Evolutionary conservation across 2,888 invertebrate genomes (phyloP), one percentile per base, ranked within the genome.

Genomic region (Conus canariensis): DNA sequence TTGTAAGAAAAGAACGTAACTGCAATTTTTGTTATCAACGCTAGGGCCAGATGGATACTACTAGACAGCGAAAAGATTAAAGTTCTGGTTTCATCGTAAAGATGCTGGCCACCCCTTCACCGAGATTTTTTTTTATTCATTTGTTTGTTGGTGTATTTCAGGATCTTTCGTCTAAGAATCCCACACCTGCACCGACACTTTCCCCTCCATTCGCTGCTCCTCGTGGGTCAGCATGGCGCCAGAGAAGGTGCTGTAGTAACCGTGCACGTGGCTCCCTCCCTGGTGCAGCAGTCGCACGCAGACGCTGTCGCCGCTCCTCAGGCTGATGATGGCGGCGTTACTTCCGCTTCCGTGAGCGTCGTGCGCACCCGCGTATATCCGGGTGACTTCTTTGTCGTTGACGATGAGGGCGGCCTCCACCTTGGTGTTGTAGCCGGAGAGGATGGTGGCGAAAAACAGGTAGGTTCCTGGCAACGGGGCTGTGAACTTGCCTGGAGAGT

Each of bases 341-440:
- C 92, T 93, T 90, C 93, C 92, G 90, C 92, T 92, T 88, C 93
- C 93, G 90, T 93, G 93, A 16, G 93, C 93, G 90, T 93, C 92
- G 56, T 93, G 93, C 64, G 93, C 93, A 16, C 93, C 93, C 0
- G 93, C 92, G 88, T 93, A 93, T 85, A 93, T 92, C 80, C 93
- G 91, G 87, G 92, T 91, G 16, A 93, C 92, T 90, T 93, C 93
- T 58, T 92, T 93, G 89, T 92, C 92, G 85, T 93, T 93, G 87
- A 92, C 90, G 45, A 93, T 92, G 82, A 93, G 82, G 64, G 92
- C 93, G 1, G 93, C 91, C 88, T 93, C 93, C 10, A 93, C 92
- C 89, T 93, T 93, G 30, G 91, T 92, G 85, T 93, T 93, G 88
- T 92, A 93, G 70, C 92, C 93, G 16, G 93, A 93, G 45, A 93